phyloP scores from a whole-genome alignment of 1,140 invertebrate genomes.

The Potamilus streckersoni region DNA sequence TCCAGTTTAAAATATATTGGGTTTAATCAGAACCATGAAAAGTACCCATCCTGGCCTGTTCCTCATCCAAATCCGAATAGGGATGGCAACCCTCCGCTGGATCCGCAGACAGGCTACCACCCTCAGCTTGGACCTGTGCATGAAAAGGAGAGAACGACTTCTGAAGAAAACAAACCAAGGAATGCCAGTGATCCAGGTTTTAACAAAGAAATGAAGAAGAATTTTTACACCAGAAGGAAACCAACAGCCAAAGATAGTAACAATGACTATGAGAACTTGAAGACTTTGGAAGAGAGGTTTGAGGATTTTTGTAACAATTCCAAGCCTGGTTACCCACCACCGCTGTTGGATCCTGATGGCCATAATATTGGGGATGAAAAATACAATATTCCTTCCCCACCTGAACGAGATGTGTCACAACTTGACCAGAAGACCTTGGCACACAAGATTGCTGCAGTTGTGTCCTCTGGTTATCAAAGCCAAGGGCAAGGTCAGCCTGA shows the following conservation, averaged over 20 bases:
- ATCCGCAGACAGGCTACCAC: conserved; percentile 32
- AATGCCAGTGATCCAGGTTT: conserved; percentile 60
- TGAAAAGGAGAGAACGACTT: conserved; percentile 16
- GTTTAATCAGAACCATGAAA: conserved; percentile 79
- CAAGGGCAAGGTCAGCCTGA: conserved; percentile 10
- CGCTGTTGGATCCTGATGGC: conserved; percentile 69
- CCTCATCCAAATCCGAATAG: conserved; percentile 34
- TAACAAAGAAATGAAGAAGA: conserved; percentile 54
- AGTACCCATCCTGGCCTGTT: conserved; percentile 83
- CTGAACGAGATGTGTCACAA: conserved; percentile 76
- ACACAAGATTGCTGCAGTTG: conserved; percentile 37
- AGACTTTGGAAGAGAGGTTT: conserved; percentile 36
- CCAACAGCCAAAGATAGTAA: conserved; percentile 1
- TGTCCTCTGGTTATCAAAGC: conserved; percentile 23
- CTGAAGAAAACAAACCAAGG: conserved; percentile 44
- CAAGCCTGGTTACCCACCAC: conserved; percentile 69
- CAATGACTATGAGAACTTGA: conserved; percentile 12
- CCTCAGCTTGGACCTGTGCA: conserved; percentile 40
- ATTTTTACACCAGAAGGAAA: conserved; percentile 28
- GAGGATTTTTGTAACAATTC: conserved; percentile 62
- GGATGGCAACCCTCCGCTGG: conserved; percentile 37
- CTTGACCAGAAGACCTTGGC: conserved; percentile 39
- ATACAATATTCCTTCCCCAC: conserved; percentile 81
- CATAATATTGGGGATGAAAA: conserved; percentile 78
- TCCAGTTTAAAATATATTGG: conserved; percentile 76